A percentile compares a stretch with the other conserved stretches of the same genome.
Evolutionary conservation across 23 tunicate genomes (phyloP).

Genomic region (Oikopleura vanhoeffeni): DNA sequence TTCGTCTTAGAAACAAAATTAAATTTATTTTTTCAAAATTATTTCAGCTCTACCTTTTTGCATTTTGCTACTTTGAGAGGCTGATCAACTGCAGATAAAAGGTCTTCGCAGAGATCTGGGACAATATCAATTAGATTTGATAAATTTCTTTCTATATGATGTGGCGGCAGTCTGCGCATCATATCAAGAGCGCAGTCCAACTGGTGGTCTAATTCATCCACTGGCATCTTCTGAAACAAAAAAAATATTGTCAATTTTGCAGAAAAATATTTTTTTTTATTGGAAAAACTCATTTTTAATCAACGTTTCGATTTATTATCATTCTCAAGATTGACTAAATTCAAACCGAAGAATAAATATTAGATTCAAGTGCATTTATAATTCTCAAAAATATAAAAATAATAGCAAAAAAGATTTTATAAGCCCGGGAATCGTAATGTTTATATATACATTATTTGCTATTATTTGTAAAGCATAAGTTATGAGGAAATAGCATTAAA

Average conservation of each 20-base stretch:
- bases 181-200: conserved; percentile 80
- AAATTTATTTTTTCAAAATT: neutral
- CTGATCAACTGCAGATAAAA: conserved; percentile 74
- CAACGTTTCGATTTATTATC: too few species aligned
- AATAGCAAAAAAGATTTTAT: too few species aligned
- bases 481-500: too few species aligned
- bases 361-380: too few species aligned
- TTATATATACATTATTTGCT: too few species aligned
- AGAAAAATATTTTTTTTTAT: too few species aligned
- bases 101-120: conserved; percentile 88
- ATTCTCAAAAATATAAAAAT: too few species aligned
- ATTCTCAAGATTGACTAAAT: too few species aligned
- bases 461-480: too few species aligned
- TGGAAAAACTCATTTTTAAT: too few species aligned
- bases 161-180: conserved; percentile 92
- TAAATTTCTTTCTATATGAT: conserved; percentile 70
- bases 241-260: neutral
- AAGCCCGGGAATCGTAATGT: too few species aligned
- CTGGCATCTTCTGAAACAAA: neutral
- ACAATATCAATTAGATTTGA: conserved; percentile 77
- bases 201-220: conserved; percentile 29
- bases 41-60: conserved; percentile 12
- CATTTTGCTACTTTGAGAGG: conserved; percentile 50
- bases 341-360: too few species aligned
- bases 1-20: conserved; percentile 24